Evolutionary conservation across 2,797 vertebrate genomes (phyloP).

Genomic region (Hypotaenidia philippensis): DNA sequence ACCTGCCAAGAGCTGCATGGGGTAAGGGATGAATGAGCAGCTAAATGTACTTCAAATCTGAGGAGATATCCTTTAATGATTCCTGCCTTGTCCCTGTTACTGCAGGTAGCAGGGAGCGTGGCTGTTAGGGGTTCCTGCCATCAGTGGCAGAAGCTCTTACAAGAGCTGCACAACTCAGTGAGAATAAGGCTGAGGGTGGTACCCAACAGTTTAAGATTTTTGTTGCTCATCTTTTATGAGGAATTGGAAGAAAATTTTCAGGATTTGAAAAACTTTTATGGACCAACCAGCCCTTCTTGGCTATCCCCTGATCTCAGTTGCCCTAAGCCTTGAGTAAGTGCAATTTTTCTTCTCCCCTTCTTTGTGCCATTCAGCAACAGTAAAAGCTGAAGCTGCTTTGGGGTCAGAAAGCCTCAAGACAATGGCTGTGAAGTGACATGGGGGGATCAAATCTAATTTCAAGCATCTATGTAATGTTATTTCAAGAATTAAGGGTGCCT

Average conservation of each 20-base stretch:
- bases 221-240: background rate
- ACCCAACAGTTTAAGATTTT: background rate
- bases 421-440: background rate
- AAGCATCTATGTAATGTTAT: background rate
- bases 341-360: background rate
- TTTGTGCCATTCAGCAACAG: background rate
- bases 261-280: background rate
- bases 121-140: background rate
- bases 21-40: background rate
- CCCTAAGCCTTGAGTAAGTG: background rate
- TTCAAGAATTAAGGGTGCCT: background rate
- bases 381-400: background rate
- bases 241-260: background rate
- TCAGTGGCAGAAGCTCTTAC: background rate
- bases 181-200: background rate
- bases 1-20: background rate
- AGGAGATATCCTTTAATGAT: background rate
- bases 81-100: background rate
- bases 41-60: background rate
- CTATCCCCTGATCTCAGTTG: background rate
- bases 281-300: background rate
- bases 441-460: background rate
- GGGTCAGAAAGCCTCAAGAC: background rate
- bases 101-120: background rate
- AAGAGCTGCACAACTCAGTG: accelerated